These are phyloP conservation scores for Ranitomeya imitator DNA, from an alignment of 2,113 vertebrate species.

Conservation along the genomic window DNA sequence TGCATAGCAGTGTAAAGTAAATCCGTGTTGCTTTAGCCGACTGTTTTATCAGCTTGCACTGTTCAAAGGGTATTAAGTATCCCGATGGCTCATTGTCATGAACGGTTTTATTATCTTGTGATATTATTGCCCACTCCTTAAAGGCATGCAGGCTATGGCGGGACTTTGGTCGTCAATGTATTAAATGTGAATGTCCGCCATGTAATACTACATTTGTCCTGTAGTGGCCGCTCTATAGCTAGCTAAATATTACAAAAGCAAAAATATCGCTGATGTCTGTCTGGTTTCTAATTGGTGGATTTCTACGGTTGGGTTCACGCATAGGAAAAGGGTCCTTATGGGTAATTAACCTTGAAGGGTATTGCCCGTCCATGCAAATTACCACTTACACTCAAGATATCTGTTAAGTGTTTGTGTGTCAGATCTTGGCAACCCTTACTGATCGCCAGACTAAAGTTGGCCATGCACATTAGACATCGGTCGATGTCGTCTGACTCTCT, in stretches of 20 bases:
- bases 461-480: too few species aligned
- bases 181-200: background rate
- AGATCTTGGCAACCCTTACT: too few species aligned
- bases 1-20: slow-evolving; percentile 19
- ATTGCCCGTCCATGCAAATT: too few species aligned
- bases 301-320: background rate
- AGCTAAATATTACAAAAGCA: background rate
- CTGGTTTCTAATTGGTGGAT: background rate
- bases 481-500: too few species aligned
- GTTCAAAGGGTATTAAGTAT: background rate
- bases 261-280: background rate
- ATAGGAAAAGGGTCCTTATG: background rate
- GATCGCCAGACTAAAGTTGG: too few species aligned
- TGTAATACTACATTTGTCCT: background rate
- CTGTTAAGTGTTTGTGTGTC: too few species aligned
- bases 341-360: background rate
- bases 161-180: too few species aligned
- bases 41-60: slow-evolving; percentile 2
- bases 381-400: too few species aligned
- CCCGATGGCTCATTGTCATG: background rate
- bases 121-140: background rate
- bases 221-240: background rate
- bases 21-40: slow-evolving; percentile 20
- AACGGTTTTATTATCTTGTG: background rate
- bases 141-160: background rate